Percentiles rank a stretch among this genome's conserved stretches.
phyloP scores from a whole-genome alignment of 2,888 invertebrate genomes.

The Andrena chrysosceles region DNA sequence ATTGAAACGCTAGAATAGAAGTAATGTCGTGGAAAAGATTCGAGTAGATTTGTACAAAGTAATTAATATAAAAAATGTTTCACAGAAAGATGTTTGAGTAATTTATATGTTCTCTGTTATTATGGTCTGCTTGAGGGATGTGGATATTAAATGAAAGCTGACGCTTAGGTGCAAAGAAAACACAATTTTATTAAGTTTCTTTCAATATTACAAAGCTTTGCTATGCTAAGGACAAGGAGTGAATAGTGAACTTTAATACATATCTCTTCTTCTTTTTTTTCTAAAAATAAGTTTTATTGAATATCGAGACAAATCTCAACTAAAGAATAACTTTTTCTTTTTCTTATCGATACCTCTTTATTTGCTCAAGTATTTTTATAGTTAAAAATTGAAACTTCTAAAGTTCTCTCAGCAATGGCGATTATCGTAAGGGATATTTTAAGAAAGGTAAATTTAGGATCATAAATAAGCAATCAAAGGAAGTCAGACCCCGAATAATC shows the following conservation, averaged over 20 bases:
- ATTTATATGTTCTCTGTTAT: neutral
- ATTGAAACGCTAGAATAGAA: constrained; percentile 1
- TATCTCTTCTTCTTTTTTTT: constrained; percentile 40
- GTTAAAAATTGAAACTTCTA: constrained; percentile 69
- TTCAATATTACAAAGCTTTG: constrained; percentile 39
- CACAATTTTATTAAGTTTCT: constrained; percentile 30
- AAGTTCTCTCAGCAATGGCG: constrained; percentile 61
- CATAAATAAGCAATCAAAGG: constrained; percentile 77
- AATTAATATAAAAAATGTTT: neutral
- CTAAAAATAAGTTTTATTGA: constrained; percentile 73
- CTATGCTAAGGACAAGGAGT: constrained; percentile 36
- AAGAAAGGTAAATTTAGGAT: constrained; percentile 73
- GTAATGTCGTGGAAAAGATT: neutral
- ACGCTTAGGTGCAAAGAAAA: neutral
- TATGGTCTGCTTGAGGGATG: neutral
- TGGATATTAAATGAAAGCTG: neutral
- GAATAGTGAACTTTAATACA: constrained; percentile 35
- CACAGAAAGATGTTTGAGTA: neutral
- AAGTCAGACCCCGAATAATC: constrained; percentile 78
- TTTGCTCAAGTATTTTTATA: constrained; percentile 71
- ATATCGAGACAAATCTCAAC: constrained; percentile 72
- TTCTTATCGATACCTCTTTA: constrained; percentile 65
- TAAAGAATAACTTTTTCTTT: constrained; percentile 67
- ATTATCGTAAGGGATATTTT: constrained; percentile 66
- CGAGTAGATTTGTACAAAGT: constrained; percentile 3